A percentile compares a stretch with the other conserved stretches of the same genome.
Conservation (phyloP, 2,113 vertebrate species). For the Sinocyclocheilus rhinocerous region DNA sequence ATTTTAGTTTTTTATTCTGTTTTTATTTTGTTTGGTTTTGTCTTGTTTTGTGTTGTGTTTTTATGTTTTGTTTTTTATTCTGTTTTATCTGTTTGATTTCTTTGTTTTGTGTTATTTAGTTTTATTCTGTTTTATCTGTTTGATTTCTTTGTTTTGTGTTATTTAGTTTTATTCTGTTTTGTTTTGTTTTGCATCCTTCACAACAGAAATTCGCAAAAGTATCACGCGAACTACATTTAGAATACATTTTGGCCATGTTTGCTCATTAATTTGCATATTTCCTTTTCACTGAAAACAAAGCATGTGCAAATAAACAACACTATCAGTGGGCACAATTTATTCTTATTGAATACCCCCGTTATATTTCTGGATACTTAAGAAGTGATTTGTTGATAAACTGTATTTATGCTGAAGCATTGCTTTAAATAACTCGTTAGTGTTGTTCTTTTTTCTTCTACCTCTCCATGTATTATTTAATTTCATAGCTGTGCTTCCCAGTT, state of each 20-base stretch:
- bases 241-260: background rate
- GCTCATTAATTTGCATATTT: background rate
- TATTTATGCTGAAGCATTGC: background rate
- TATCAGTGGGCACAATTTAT: background rate
- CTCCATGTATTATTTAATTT: slow-evolving; percentile 30
- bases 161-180: background rate
- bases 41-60: background rate
- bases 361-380: background rate
- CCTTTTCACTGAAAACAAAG: background rate
- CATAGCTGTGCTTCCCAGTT: slow-evolving; percentile 29
- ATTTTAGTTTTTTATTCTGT: background rate
- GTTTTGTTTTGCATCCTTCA: background rate
- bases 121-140: no score
- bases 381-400: background rate
- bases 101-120: background rate
- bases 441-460: slow-evolving; percentile 8
- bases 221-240: background rate
- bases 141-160: no score
- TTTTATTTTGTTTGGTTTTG: background rate
- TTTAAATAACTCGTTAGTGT: background rate
- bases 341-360: background rate
- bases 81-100: background rate
- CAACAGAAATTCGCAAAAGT: background rate
- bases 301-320: background rate
- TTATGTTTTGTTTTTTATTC: background rate